Evolutionary conservation across 2,888 invertebrate genomes (phyloP).

Genomic region (Oligia strigilis): DNA sequence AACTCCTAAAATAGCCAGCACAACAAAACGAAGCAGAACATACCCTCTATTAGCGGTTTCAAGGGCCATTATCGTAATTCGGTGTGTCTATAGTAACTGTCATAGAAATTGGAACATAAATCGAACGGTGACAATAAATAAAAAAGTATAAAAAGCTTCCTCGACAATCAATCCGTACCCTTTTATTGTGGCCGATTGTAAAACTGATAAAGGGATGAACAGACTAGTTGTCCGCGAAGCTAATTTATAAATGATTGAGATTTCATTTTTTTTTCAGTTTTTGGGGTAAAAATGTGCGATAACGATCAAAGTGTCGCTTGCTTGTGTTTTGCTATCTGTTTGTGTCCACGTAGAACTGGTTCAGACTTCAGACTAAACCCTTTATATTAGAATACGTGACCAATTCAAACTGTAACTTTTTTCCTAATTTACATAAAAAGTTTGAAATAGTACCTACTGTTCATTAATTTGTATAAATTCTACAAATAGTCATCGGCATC

Average conservation of each 20-base stretch:
- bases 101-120: slow-evolving; percentile 79
- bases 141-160: slow-evolving; percentile 79
- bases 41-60: slow-evolving; percentile 77
- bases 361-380: slow-evolving; percentile 19
- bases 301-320: slow-evolving; percentile 49
- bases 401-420: neutral
- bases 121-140: slow-evolving; percentile 82
- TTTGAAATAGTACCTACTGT: neutral
- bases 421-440: neutral
- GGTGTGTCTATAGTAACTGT: slow-evolving; percentile 74
- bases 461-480: slow-evolving; percentile 10
- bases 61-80: slow-evolving; percentile 78
- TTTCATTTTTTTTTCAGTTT: slow-evolving; percentile 83
- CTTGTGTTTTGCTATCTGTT: slow-evolving; percentile 18
- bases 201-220: slow-evolving; percentile 89
- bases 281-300: slow-evolving; percentile 67
- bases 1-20: slow-evolving; percentile 24
- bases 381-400: neutral
- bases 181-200: slow-evolving; percentile 88
- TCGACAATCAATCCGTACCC: slow-evolving; percentile 86
- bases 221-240: slow-evolving; percentile 87
- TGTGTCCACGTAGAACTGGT: slow-evolving; percentile 3
- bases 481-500: neutral
- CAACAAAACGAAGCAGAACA: slow-evolving; percentile 33
- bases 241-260: slow-evolving; percentile 91